Evolutionary conservation across 2,888 invertebrate species (phyloP), one percentile per base, ranked within the genome.

Genomic region (Rotaria sp.): DNA sequence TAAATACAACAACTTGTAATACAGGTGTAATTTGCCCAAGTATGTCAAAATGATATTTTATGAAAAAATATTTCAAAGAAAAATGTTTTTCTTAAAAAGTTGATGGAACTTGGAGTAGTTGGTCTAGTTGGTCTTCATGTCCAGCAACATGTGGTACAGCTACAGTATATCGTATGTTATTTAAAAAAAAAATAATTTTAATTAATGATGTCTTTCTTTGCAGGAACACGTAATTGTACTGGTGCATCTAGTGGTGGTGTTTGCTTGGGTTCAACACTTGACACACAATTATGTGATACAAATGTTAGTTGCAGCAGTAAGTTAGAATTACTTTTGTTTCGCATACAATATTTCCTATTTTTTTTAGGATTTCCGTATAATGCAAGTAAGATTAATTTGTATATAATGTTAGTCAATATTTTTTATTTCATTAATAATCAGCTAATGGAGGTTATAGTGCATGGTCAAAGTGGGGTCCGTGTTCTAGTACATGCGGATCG

Each of bases 401-500:
- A 24, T n/a, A 2, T 21, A 21, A 7, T n/a, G n/a, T 15, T 2
- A 80, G 7, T 80, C 0, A 11, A n/a, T 15, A 10, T 10, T 26
- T 11, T 26, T 4, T 4, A 41, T n/a, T 41, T 45, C n/a, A 10
- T 80, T 26, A 45, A 3, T 80, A 80, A 45, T 45, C 38, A 57
- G 52, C n/a, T 35, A 59, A 85, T 45, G 67, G 67, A 11, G 24
- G 30, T 7, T 85, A 52, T n/a, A 67, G 59, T 21, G 26, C 38
- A n/a, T 85, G 85, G 85, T 85, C 85, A 24, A 24, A 0, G 0
- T 85, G 74, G 67, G 52, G 85, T 74, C 38, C 84, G 4, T 90
- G 90, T 87, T 88, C 89, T 0, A 88, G 88, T 30, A 89, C 89
- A 10, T 90, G 90, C 86, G 90, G 90, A 0, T 86, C 87, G 8